Evolutionary conservation across 2,888 invertebrate species (phyloP), one percentile per base, ranked within the genome.

Genomic region (Lithodes maja): DNA sequence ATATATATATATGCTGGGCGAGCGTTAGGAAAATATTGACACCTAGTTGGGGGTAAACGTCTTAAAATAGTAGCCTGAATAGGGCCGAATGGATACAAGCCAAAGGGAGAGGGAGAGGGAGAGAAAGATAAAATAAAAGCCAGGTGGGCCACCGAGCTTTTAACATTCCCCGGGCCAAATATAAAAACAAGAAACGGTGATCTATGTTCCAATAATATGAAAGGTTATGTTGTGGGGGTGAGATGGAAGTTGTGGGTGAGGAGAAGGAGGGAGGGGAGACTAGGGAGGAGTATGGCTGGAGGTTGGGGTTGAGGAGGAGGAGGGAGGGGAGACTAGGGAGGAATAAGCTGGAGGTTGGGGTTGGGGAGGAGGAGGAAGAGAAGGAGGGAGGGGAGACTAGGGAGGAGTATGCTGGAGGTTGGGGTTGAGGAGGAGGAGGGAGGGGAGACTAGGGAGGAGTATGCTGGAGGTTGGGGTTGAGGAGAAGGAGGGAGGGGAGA

Each of bases 151-250:
- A 0, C 0, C 33, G 33, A 33, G 33, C 33, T 33, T 33, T 33
- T 33, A 33, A 17, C 53, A 15, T 9, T 15, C 50, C 50, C 3
- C 52, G n/a, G 52, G 71, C 15, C 1, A 52, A 53, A 71, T 71
- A 71, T 17, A 71, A 69, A 53, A 83, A 54, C 53, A 71, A 83
- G 71, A 83, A 83, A 83, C 52, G n/a, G 83, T 50, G 68, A 83
- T 71, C 53, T 83, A 74, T 50, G 83, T 17, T 83, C 71, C 71
- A 83, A 71, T 71, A 83, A 71, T 83, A 5, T 15, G 61, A 50
- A 83, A 83, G 83, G 83, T 71, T 52, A 83, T 61, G 61, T 61
- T 61, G 7, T 61, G 61, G 61, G 61, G 12, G 61, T 68, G 9
- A 15, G 12, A 2, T 3, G n/a, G n/a, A 74, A 17, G 53, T n/a